Percentiles rank a stretch among this genome's conserved stretches.
These are phyloP conservation scores for Psophia crepitans DNA, from an alignment of 2,113 vertebrate species.

Conservation along the genomic window DNA sequence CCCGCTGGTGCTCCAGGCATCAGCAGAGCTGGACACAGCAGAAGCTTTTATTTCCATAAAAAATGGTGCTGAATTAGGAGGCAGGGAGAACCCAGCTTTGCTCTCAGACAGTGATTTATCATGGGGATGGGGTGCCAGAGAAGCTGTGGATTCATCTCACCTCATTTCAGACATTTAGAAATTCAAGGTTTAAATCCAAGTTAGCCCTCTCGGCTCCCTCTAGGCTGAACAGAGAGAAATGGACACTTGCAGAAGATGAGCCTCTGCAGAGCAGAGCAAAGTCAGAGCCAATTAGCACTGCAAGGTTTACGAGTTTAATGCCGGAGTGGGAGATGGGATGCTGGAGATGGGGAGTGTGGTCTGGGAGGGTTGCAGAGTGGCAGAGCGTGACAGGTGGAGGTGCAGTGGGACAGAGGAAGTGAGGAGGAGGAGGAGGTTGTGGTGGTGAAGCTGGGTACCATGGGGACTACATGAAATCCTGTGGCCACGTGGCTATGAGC, in stretches of 20 bases:
- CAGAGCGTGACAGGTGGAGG: not conserved
- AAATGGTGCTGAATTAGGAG: not conserved
- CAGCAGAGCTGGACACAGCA: not conserved
- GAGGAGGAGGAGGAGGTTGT: not conserved
- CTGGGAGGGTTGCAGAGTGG: not conserved
- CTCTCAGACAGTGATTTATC: not conserved
- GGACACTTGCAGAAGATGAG: not conserved
- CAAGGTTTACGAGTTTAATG: not conserved
- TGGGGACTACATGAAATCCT: fast-evolving
- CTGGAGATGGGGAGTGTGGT: fast-evolving
- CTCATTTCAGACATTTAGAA: not conserved
- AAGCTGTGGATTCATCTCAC: not conserved
- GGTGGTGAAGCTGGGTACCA: not conserved
- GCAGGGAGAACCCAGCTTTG: not conserved
- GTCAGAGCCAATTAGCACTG: not conserved
- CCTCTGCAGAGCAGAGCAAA: not conserved
- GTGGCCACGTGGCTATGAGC: not conserved
- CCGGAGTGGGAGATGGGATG: not conserved
- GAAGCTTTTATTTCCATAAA: not conserved
- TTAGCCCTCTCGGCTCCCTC: not conserved
- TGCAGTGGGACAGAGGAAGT: not conserved
- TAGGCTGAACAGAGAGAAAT: not conserved
- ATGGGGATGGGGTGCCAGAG: not conserved
- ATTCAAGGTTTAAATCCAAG: not conserved
- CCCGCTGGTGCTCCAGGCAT: not conserved